Evolutionary conservation across 2,113 vertebrate genomes (phyloP), one percentile per base, ranked within the genome.

Genomic region (Eclectus roratus): DNA sequence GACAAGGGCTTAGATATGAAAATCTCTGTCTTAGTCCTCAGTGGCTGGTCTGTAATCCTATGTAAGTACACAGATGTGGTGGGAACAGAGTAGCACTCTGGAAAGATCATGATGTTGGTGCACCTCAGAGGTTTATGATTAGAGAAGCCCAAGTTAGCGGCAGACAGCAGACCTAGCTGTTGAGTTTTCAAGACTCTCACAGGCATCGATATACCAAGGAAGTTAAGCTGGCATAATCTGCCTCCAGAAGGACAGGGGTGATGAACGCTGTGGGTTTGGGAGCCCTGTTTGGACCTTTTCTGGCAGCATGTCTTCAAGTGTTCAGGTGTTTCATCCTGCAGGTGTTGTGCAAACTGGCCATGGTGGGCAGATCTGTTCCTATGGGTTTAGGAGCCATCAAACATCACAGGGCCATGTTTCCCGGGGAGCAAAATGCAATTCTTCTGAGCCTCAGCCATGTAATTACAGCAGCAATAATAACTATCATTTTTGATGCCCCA

Each of bases 381-480:
- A 4, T 0, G 1, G 69, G 39, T 77, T 80, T 69, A 35, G 47
- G 60, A 71, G 37, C 20, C 53, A n/a, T 61, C 23, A 65, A 12
- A 60, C 31, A 7, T 80, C 55, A 44, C 0, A 0, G 86, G 72
- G 16, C 39, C 31, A 4, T 68, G 43, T 63, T 80, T 79, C 61
- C 35, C 76, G 31, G 37, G 66, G 89, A 72, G 66, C 46, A 37
- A 79, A 96, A 85, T 43, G n/a, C 28, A 71, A 19, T 91, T 85
- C 31, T 80, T 89, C 18, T 50, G 63, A 68, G 33, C 80, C 23
- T 46, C 76, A 90, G 82, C 29, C 74, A 3, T 50, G 39, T 66
- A 94, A 91, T 86, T 95, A 84, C 55, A 74, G 76, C 76, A 11
- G 17, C 83, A 85, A 78, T 90, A 93, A 80, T 58, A 94, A 69